Percentiles rank a stretch among this genome's conserved stretches.
Evolutionary conservation across 2,888 invertebrate species (phyloP).

Genomic region (Eupeodes luniger): DNA sequence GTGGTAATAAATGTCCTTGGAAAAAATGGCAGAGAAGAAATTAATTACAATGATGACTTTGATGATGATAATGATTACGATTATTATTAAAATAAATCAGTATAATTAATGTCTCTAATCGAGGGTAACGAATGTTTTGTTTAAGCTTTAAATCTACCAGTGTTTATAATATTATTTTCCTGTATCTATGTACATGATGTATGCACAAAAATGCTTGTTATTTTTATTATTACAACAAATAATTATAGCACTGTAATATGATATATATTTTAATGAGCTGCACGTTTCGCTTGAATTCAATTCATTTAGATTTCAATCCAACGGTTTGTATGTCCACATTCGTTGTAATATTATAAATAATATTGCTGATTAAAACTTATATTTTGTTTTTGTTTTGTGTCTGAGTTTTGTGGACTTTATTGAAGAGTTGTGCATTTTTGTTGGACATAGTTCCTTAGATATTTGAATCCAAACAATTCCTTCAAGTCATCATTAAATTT

Average conservation of each 20-base stretch:
- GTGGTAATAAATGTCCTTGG: constrained; percentile 17
- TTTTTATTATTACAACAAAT: constrained; percentile 30
- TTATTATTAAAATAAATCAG: constrained; percentile 35
- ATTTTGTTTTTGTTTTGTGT: not conserved
- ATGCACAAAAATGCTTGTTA: constrained; percentile 17
- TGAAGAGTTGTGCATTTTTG: too few species aligned
- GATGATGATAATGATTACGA: constrained; percentile 2
- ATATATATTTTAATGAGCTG: constrained; percentile 22
- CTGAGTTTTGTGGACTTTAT: too few species aligned
- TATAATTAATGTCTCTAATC: constrained; percentile 40
- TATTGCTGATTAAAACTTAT: not conserved
- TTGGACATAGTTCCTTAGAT: too few species aligned
- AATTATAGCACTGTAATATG: constrained; percentile 20
- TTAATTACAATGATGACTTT: not conserved
- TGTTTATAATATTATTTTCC: not conserved
- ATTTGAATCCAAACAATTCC: too few species aligned
- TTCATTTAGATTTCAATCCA: not conserved
- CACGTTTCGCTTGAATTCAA: constrained; percentile 39
- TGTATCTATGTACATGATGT: not conserved
- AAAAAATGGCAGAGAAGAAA: not conserved
- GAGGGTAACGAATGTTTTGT: constrained; percentile 28
- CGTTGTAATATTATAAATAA: not conserved
- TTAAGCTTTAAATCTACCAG: not conserved
- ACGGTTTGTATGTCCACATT: not conserved
- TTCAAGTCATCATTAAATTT: too few species aligned